These are phyloP conservation scores for Drosophila pruinosa DNA, from an alignment of 1,140 invertebrate species.

Conservation along the genomic window DNA sequence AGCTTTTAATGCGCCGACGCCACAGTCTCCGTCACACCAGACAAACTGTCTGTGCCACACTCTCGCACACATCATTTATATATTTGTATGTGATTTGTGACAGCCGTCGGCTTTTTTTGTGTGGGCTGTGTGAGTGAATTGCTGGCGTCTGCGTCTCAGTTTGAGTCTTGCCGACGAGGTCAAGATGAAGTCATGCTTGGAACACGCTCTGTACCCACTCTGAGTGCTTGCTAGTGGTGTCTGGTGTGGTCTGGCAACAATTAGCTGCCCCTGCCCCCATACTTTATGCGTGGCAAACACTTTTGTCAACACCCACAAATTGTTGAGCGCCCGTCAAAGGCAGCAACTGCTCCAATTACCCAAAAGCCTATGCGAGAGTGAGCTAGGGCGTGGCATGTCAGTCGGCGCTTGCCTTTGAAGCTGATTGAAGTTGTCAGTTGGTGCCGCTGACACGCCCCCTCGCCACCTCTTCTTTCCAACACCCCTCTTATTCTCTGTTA, in stretches of 20 bases:
- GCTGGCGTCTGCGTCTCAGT: conserved; percentile 15
- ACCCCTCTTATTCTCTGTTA: too few species aligned
- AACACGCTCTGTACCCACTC: conserved; percentile 37
- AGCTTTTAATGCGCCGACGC: conserved; percentile 65
- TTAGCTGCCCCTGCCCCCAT: conserved; percentile 40
- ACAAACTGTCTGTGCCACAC: conserved; percentile 60
- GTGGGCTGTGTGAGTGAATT: conserved; percentile 14
- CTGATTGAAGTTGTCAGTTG: conserved; percentile 76
- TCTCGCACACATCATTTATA: neutral
- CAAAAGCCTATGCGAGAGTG: conserved; percentile 35
- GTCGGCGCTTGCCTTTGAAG: conserved; percentile 71
- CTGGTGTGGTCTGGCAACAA: conserved; percentile 31
- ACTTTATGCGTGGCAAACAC: conserved; percentile 28
- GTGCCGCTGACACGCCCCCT: conserved; percentile 18
- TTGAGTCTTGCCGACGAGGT: conserved; percentile 50
- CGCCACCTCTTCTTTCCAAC: neutral
- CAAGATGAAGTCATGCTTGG: conserved; percentile 76
- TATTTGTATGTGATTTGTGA: conserved; percentile 50
- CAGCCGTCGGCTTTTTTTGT: conserved; percentile 31
- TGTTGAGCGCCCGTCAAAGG: conserved; percentile 5
- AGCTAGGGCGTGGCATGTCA: conserved; percentile 63
- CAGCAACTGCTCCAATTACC: conserved; percentile 66
- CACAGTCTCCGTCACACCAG: conserved; percentile 36
- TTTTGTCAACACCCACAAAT: conserved; percentile 72
- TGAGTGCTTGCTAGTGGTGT: neutral